Conservation (phyloP, 2,113 vertebrate genomes). For the Glaucomys volans region DNA sequence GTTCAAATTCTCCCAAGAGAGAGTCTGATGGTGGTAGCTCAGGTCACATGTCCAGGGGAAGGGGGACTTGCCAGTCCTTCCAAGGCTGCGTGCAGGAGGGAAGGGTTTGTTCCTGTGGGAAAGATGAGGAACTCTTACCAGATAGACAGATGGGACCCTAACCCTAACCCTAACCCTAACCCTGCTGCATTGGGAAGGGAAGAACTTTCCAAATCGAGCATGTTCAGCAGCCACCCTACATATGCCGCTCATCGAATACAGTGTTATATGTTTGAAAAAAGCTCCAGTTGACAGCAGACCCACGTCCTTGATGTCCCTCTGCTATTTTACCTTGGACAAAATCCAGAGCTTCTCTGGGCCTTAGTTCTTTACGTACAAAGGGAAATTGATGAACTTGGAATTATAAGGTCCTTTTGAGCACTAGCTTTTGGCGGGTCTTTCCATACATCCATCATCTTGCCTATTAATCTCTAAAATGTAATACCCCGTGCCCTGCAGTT, state of each 20-base stretch:
- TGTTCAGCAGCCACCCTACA: background rate
- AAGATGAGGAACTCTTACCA: background rate
- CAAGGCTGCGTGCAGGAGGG: background rate
- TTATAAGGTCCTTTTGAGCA: background rate
- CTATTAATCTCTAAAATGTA: slow-evolving; percentile 11
- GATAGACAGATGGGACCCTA: background rate
- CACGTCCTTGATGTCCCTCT: background rate
- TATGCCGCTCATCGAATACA: background rate
- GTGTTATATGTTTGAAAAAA: background rate
- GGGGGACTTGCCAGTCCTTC: background rate
- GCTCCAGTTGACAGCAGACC: background rate
- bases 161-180: background rate
- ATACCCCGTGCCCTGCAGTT: background rate
- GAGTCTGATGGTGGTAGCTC: background rate
- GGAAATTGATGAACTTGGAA: background rate
- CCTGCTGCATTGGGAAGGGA: background rate
- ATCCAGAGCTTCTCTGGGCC: background rate
- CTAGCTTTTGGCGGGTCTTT: background rate
- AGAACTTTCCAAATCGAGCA: background rate
- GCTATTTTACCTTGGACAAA: background rate
- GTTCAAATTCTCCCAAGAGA: background rate
- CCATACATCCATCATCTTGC: background rate
- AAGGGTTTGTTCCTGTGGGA: background rate
- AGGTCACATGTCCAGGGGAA: background rate
- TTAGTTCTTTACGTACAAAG: slow-evolving; percentile 3